These are phyloP conservation scores for Ophioninae sp. DNA, from an alignment of 2,888 invertebrate species.

Conservation along the genomic window DNA sequence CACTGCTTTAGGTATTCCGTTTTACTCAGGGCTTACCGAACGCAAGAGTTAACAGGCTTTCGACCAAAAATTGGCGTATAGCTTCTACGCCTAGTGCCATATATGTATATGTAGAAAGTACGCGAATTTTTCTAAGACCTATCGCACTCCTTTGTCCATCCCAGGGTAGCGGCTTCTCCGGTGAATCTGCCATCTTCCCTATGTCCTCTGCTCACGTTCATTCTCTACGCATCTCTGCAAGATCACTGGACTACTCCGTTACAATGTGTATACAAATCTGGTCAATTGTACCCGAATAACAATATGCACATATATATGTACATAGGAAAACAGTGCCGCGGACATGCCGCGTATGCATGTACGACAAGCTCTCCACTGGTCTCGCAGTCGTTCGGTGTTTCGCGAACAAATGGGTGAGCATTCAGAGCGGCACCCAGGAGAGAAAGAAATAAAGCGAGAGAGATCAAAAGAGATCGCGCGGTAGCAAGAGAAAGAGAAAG, in stretches of 20 bases:
- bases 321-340: conserved; percentile 46
- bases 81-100: no score
- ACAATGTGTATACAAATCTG: conserved; percentile 23
- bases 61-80: no score
- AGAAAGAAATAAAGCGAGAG: not conserved
- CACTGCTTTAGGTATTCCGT: no score
- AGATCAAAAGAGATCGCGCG: conserved; percentile 7
- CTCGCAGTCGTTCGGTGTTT: conserved; percentile 75
- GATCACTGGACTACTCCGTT: conserved; percentile 15
- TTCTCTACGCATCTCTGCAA: not conserved
- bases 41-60: no score
- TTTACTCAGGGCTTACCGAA: no score
- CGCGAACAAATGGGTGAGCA: conserved; percentile 80
- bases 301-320: conserved; percentile 9
- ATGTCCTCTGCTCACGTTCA: not conserved
- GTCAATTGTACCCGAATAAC: conserved; percentile 29
- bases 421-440: conserved; percentile 70
- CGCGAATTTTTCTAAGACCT: no score
- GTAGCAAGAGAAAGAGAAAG: not conserved
- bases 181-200: not conserved
- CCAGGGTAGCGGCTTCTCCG: not conserved
- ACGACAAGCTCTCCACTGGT: conserved; percentile 60
- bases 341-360: conserved; percentile 65
- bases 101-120: no score
- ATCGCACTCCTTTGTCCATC: no score